Evolutionary conservation across 2,797 vertebrate genomes (phyloP), one percentile per base, ranked within the genome.

Genomic region (Anomalospiza imberbis): DNA sequence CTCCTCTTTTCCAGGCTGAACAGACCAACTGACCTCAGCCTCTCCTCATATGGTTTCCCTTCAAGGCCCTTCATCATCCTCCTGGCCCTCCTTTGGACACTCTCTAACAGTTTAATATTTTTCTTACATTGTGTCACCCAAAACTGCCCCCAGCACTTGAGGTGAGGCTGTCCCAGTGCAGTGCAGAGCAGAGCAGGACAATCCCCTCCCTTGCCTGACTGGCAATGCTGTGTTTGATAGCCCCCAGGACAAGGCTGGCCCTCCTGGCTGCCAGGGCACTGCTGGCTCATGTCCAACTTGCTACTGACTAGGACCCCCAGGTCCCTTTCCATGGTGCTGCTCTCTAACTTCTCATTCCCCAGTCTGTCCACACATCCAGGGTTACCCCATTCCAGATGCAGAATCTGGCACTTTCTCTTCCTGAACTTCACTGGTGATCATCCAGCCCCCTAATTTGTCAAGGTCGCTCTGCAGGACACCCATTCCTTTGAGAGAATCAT

Each of bases 291-390:
- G 5, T 45, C 44, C 32, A 58, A 3, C 36, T 44, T 75, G 32
- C 0, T 26, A 34, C 0, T 0, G 2, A 28, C 21, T 26, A 36
- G 51, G 26, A 50, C 3, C 1, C 6, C 21, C 17, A 58, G 17
- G 4, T 22, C 14, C 36, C 12, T 7, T 28, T 60, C 45, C 10
- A 7, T 7, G 18, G 22, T 3, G 3, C 32, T 58, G 28, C 15
- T n/a, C 5, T 51, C 62, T 62, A 51, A 2, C 7, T 1, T 24
- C 32, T 7, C 15, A 51, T 67, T 51, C 2, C 14, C 9, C 53
- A 50, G 18, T 22, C 28, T 44, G 45, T 36, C 17, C 2, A 1
- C 22, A 32, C 12, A 22, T 22, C 15, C 26, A 44, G 45, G 32
- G 10, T 9, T 38, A 8, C 9, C 19, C 15, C 18, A 16, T 38